A percentile compares a stretch with the other conserved stretches of the same genome.
Evolutionary conservation across 2,113 vertebrate species (phyloP).

Genomic region (Daboia siamensis): DNA sequence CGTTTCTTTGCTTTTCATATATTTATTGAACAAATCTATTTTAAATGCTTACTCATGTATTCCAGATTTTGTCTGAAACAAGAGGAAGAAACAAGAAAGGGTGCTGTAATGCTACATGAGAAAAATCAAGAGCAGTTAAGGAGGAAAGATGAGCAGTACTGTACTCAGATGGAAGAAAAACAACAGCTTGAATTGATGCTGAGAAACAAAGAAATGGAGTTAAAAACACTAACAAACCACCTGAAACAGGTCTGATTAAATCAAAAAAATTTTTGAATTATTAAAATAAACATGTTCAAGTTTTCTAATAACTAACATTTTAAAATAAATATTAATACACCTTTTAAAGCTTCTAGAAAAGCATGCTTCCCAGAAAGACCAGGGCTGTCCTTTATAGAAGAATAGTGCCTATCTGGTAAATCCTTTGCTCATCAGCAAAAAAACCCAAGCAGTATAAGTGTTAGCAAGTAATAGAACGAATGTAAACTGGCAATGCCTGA

Average conservation of each 20-base stretch:
- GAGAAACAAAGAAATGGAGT: conserved; percentile 81
- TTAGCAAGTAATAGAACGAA: not conserved
- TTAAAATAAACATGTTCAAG: not conserved
- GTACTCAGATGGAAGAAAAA: conserved; percentile 77
- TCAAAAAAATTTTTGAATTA: not conserved
- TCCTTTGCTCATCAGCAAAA: not conserved
- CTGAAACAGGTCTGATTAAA: conserved; percentile 79
- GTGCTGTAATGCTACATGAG: conserved; percentile 75
- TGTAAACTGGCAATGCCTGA: not conserved
- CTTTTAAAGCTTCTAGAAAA: not conserved
- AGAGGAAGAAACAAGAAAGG: conserved; percentile 85
- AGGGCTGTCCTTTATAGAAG: not conserved
- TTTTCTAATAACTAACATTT: not conserved
- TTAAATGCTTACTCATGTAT: not conserved
- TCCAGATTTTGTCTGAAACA: conserved; percentile 85
- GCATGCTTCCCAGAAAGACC: not conserved
- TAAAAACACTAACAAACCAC: conserved; percentile 74
- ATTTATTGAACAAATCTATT: not conserved
- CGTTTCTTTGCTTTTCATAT: not conserved
- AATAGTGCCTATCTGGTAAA: not conserved
- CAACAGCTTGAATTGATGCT: conserved; percentile 80
- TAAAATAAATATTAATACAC: not conserved
- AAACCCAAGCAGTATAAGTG: not conserved
- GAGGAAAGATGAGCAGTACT: conserved; percentile 81
- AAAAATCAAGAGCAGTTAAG: conserved; percentile 78